These are phyloP conservation scores for Solenopsis invicta DNA, from an alignment of 1,140 invertebrate genomes.

Conservation along the genomic window DNA sequence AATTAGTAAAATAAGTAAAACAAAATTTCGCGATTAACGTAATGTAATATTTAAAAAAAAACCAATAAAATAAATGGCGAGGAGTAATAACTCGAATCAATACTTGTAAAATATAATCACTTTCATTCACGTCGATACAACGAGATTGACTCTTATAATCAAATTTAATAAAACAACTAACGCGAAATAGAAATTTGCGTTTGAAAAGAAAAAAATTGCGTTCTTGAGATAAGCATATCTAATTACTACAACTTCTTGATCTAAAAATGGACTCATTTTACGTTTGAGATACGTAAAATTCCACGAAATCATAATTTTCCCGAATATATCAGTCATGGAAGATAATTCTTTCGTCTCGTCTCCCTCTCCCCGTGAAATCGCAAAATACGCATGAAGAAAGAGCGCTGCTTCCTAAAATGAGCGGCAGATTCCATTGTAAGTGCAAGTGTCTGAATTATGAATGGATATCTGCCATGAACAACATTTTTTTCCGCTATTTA, in stretches of 20 bases:
- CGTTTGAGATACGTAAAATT: constrained; percentile 31
- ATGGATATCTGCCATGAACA: background rate
- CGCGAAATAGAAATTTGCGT: background rate
- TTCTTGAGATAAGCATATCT: background rate
- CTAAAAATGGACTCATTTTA: background rate
- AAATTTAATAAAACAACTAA: background rate
- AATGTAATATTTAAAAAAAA: background rate
- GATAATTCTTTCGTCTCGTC: constrained; percentile 26
- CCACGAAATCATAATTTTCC: constrained; percentile 23
- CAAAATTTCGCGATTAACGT: background rate
- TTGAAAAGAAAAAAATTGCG: constrained; percentile 13
- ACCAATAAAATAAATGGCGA: background rate
- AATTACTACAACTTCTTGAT: background rate
- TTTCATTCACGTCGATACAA: background rate
- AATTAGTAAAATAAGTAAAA: background rate
- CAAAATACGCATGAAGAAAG: constrained; percentile 34
- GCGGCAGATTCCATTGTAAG: background rate
- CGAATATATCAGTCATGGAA: background rate
- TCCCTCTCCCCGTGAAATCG: constrained; percentile 30
- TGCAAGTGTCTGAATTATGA: constrained; percentile 1
- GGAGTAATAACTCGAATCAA: background rate
- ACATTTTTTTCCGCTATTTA: background rate
- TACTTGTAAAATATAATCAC: constrained; percentile 1
- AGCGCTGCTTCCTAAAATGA: background rate
- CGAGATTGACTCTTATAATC: background rate